phyloP scores from a whole-genome alignment of 2,888 invertebrate genomes.

The Ceriagrion tenellum region DNA sequence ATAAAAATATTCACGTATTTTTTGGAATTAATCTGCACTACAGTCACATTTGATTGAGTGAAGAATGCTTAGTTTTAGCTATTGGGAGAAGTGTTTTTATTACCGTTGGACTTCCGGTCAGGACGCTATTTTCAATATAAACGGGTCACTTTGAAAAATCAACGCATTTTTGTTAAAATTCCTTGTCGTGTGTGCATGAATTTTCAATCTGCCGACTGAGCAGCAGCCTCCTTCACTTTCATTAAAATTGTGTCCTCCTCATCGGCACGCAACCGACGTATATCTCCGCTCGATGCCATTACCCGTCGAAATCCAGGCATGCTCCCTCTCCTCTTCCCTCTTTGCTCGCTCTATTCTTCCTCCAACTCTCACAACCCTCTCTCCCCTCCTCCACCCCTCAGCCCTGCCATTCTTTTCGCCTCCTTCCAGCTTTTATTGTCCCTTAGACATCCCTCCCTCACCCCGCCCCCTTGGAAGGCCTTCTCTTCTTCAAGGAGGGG shows the following conservation, averaged over 20 bases:
- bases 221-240: not conserved
- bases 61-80: too few relatives aligned
- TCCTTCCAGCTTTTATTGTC: not conserved
- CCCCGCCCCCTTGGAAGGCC: not conserved
- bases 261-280: not conserved
- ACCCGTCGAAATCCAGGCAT: not conserved
- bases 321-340: not conserved
- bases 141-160: not conserved
- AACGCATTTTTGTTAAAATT: not conserved
- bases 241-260: not conserved
- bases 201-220: not conserved
- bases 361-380: not conserved
- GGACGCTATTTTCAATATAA: not conserved
- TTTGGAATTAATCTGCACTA: too few relatives aligned
- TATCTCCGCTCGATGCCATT: not conserved
- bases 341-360: not conserved
- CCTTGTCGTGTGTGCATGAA: not conserved
- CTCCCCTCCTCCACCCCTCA: not conserved
- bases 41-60: too few relatives aligned
- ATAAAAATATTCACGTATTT: too few relatives aligned
- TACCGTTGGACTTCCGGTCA: not conserved
- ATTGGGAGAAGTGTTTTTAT: too few relatives aligned
- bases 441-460: not conserved
- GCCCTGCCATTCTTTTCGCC: not conserved
- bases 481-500: not conserved